Conservation (phyloP, 2,113 vertebrate species). For the Protomyctophum bolini region DNA sequence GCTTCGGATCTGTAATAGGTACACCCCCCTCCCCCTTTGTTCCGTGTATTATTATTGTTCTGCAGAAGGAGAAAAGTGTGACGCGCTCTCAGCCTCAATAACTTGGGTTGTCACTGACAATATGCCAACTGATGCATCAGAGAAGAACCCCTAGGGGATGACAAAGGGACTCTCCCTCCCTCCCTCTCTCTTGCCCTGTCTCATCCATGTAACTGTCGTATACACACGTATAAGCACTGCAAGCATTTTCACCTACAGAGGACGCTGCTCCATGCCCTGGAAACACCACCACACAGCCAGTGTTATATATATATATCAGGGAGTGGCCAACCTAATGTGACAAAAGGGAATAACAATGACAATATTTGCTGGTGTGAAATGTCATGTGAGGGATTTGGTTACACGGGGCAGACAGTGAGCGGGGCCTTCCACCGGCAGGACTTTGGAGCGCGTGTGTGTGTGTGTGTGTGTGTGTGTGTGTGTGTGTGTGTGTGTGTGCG, state of each 20-base stretch:
- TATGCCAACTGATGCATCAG: conserved; percentile 55
- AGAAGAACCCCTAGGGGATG: conserved; percentile 25
- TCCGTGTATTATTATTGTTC: conserved; percentile 44
- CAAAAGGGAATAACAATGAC: background rate
- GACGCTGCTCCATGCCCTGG: background rate
- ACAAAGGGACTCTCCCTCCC: conserved; percentile 22
- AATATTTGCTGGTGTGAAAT: background rate
- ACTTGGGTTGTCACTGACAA: conserved; percentile 61
- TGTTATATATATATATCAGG: background rate
- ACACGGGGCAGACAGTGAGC: background rate
- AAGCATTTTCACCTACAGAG: background rate
- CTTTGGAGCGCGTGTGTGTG: background rate
- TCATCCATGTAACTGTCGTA: background rate
- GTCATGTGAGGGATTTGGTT: background rate
- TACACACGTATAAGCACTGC: background rate
- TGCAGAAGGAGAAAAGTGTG: conserved; percentile 45
- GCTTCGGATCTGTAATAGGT: conserved; percentile 13
- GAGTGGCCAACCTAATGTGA: background rate
- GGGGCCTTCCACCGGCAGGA: background rate
- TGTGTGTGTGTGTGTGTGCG: background rate
- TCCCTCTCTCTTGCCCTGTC: background rate
- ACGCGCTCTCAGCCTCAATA: conserved; percentile 61
- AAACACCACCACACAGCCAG: conserved; percentile 3
- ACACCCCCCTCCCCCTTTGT: background rate
- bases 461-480: background rate